Evolutionary conservation across 2,113 vertebrate species (phyloP).

Genomic region (Phyllopteryx taeniolatus): DNA sequence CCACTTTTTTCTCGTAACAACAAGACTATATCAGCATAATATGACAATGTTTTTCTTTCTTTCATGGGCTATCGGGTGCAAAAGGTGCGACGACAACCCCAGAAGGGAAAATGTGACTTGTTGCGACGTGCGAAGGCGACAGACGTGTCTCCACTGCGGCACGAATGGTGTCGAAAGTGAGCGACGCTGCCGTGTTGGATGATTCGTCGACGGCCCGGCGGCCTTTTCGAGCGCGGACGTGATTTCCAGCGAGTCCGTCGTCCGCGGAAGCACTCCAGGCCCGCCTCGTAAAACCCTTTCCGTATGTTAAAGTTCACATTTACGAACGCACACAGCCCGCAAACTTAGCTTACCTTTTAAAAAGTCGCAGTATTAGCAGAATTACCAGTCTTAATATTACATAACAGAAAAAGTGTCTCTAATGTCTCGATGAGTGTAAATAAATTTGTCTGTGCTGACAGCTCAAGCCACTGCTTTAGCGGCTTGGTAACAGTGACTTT

Average conservation of each 20-base stretch:
- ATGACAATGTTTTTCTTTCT: too few species aligned
- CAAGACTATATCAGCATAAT: too few species aligned
- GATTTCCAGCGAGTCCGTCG: slow-evolving; percentile 56
- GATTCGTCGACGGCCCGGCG: background rate
- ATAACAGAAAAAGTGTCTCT: background rate
- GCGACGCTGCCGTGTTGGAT: background rate
- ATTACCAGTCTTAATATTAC: background rate
- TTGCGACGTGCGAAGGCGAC: background rate
- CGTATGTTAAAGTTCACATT: slow-evolving; percentile 54
- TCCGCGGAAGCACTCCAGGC: slow-evolving; percentile 58
- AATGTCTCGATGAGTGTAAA: too few species aligned
- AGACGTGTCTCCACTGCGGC: background rate
- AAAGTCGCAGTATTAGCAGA: background rate
- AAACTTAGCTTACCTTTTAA: background rate
- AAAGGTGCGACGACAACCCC: background rate
- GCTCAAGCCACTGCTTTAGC: too few species aligned
- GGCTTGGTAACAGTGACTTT: too few species aligned
- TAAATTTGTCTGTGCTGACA: too few species aligned
- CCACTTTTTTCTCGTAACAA: too few species aligned
- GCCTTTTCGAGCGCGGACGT: slow-evolving; percentile 63
- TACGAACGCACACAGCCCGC: slow-evolving; percentile 3
- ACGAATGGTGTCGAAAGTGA: background rate
- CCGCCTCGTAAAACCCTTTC: slow-evolving; percentile 57
- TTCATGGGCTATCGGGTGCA: background rate
- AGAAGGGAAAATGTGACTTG: background rate